phyloP scores from a whole-genome alignment of 1,140 invertebrate genomes.

The Neelides sp. region DNA sequence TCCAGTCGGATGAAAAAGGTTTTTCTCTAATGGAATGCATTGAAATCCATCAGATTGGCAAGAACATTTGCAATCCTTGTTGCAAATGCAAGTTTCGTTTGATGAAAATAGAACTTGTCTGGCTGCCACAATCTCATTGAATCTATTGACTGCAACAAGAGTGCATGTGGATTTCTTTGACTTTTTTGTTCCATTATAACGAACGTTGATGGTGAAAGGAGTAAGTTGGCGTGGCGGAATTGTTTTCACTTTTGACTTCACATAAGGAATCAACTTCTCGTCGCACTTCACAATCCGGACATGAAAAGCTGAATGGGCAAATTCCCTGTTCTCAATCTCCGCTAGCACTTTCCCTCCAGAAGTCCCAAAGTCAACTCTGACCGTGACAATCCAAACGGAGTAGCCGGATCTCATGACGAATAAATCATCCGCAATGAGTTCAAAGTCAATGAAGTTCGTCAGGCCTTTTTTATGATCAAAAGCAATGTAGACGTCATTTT shows the following conservation, averaged over 20 bases:
- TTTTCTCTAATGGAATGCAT: neutral
- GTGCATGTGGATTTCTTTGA: neutral
- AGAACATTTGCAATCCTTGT: slow-evolving; percentile 7
- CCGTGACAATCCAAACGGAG: neutral
- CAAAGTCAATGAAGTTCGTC: neutral
- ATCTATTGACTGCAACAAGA: slow-evolving; percentile 8
- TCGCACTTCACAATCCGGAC: slow-evolving; percentile 2
- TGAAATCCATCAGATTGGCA: slow-evolving; percentile 1
- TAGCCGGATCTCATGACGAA: neutral
- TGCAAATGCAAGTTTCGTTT: slow-evolving; percentile 11
- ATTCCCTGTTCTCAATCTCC: slow-evolving; percentile 6
- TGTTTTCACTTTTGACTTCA: neutral
- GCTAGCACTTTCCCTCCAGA: too few relatives aligned
- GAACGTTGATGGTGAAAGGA: too few relatives aligned
- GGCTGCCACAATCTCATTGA: slow-evolving; percentile 9
- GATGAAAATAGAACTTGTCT: slow-evolving; percentile 5
- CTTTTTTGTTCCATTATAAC: neutral
- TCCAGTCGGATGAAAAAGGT: slow-evolving; percentile 4
- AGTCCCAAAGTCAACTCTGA: neutral
- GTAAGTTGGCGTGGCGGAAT: too few relatives aligned
- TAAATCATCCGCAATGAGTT: slow-evolving; percentile 2
- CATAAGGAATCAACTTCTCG: neutral
- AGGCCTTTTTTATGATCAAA: neutral
- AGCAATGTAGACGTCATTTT: neutral
- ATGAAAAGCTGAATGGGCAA: neutral